Conservation (phyloP, 2,888 invertebrate species). For the Eremobia ochroleuca region DNA sequence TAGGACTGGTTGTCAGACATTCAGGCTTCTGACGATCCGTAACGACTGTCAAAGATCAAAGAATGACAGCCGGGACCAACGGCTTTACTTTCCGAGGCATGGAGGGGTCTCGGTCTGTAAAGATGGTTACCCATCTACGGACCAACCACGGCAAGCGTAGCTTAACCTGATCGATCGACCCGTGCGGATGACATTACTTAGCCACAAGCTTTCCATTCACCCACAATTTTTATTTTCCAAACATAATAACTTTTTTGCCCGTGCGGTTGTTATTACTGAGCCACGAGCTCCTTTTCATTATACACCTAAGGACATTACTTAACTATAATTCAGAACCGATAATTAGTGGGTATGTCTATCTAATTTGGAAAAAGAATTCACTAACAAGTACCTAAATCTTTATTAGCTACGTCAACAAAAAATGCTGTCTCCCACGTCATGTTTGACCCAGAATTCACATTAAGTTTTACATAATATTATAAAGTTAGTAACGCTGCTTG, state of each 20-base stretch:
- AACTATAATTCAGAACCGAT: neutral
- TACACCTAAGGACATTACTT: neutral
- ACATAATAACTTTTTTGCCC: too few relatives aligned
- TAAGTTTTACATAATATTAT: constrained; percentile 33
- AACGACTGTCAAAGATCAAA: too few relatives aligned
- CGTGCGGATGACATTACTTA: neutral
- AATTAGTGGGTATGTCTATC: neutral
- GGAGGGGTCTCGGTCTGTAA: neutral
- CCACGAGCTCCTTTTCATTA: neutral
- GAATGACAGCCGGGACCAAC: too few relatives aligned
- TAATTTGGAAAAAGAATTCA: neutral
- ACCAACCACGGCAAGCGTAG: neutral
- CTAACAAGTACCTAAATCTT: constrained; percentile 9
- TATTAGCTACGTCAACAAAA: constrained; percentile 11
- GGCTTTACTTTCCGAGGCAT: neutral
- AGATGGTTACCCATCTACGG: neutral
- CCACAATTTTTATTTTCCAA: too few relatives aligned
- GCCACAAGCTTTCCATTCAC: neutral
- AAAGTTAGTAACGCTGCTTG: constrained; percentile 24
- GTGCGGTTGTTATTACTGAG: neutral
- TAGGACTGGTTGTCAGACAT: too few relatives aligned
- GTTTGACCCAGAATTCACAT: constrained; percentile 30
- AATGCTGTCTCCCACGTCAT: neutral
- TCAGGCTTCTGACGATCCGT: too few relatives aligned
- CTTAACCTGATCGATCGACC: neutral